These are phyloP conservation scores for Phymatocera aterrima DNA, from an alignment of 2,888 invertebrate genomes.

Conservation along the genomic window DNA sequence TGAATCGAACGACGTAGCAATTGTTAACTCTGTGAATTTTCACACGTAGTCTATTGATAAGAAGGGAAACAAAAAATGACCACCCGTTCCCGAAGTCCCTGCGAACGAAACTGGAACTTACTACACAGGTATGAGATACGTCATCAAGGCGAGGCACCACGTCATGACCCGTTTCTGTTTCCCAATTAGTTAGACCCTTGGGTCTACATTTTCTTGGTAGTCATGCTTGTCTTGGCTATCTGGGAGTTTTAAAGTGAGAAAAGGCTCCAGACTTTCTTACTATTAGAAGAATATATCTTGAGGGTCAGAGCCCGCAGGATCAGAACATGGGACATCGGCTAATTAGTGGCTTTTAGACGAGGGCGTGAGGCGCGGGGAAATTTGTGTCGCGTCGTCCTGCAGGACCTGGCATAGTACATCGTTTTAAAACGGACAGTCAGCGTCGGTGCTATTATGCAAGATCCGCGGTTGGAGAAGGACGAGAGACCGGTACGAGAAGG, in stretches of 20 bases:
- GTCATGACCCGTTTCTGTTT: neutral
- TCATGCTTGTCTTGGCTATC: slow-evolving; percentile 9
- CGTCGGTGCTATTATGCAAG: slow-evolving; percentile 31
- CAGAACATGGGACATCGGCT: slow-evolving; percentile 21
- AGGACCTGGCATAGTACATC: slow-evolving; percentile 38
- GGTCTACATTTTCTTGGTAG: neutral
- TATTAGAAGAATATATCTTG: neutral
- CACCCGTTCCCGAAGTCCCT: neutral
- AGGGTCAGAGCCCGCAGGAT: neutral
- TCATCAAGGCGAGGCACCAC: neutral
- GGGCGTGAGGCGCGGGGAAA: slow-evolving; percentile 8
- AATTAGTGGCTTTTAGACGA: slow-evolving; percentile 35
- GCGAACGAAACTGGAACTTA: neutral
- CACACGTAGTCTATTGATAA: neutral
- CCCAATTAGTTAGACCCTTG: slow-evolving; percentile 22
- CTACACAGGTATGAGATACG: neutral
- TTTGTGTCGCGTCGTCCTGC: slow-evolving; percentile 7
- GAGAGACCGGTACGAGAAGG: neutral
- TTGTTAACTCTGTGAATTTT: neutral
- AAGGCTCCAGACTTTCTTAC: neutral
- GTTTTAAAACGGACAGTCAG: slow-evolving; percentile 25
- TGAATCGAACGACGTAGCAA: neutral
- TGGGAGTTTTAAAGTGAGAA: neutral
- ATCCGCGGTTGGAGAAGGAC: slow-evolving; percentile 18
- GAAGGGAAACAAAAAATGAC: neutral